Percentiles rank a stretch among this genome's conserved stretches.
These are phyloP conservation scores for Pristionchus exspectatus DNA, from an alignment of 2,888 invertebrate species.

Conservation along the genomic window DNA sequence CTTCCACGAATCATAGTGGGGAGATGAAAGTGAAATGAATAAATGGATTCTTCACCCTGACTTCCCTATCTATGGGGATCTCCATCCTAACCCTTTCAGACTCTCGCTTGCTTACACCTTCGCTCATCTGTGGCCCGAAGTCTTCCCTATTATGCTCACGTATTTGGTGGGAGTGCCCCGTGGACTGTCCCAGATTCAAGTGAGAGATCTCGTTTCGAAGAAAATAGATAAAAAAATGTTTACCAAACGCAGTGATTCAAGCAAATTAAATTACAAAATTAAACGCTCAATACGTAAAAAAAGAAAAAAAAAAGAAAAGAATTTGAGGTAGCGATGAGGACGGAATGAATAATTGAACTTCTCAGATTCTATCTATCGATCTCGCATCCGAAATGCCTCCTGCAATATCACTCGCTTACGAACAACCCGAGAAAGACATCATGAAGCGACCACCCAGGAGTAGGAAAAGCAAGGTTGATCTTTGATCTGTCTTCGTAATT, in stretches of 20 bases:
- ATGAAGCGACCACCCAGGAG: slow-evolving; percentile 76
- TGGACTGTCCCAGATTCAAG: slow-evolving; percentile 75
- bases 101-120: slow-evolving; percentile 77
- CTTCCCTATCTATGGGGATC: background rate
- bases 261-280: no score
- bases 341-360: background rate
- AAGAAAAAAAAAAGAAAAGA: background rate
- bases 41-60: background rate
- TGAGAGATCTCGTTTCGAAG: no score
- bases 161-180: slow-evolving; percentile 76
- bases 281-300: no score
- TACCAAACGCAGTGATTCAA: no score
- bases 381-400: slow-evolving; percentile 78
- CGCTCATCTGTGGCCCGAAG: slow-evolving; percentile 78
- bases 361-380: slow-evolving; percentile 75
- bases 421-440: slow-evolving; percentile 76
- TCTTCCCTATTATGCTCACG: slow-evolving; percentile 76
- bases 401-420: slow-evolving; percentile 76
- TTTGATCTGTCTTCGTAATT: background rate
- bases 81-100: slow-evolving; percentile 56
- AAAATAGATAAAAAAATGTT: no score
- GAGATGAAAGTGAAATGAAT: background rate
- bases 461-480: slow-evolving; percentile 58
- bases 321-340: background rate
- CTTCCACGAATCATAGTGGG: no score